These are phyloP conservation scores for Clivina fossor DNA, from an alignment of 2,888 invertebrate genomes.

Conservation along the genomic window DNA sequence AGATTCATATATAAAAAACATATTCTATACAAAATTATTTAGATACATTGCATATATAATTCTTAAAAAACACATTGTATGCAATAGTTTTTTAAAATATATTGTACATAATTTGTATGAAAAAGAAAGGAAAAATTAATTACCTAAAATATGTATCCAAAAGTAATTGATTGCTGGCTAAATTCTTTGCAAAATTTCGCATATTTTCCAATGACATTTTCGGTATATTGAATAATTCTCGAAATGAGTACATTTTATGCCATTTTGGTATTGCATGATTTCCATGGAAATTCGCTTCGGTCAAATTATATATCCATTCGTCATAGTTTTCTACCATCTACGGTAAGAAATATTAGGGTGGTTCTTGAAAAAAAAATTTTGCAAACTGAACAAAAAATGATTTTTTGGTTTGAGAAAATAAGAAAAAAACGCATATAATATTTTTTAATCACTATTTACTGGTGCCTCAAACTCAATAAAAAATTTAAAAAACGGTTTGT, in stretches of 20 bases:
- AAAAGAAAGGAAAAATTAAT: constrained; percentile 49
- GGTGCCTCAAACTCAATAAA: background rate
- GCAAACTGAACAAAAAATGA: too few relatives aligned
- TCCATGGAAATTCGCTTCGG: constrained; percentile 64
- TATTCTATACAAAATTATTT: too few relatives aligned
- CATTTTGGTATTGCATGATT: constrained; percentile 62
- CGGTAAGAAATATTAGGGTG: background rate
- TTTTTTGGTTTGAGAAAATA: too few relatives aligned
- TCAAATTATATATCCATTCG: constrained; percentile 76
- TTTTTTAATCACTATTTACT: constrained; percentile 8
- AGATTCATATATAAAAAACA: too few relatives aligned
- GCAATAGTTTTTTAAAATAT: too few relatives aligned
- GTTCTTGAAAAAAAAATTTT: too few relatives aligned
- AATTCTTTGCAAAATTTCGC: constrained; percentile 60
- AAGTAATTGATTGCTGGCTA: constrained; percentile 59
- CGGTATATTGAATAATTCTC: constrained; percentile 62
- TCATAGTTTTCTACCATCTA: constrained; percentile 68
- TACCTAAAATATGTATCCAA: constrained; percentile 53
- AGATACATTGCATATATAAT: too few relatives aligned
- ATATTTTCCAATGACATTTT: constrained; percentile 66
- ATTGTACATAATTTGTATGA: too few relatives aligned
- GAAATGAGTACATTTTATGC: constrained; percentile 76
- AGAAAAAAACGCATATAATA: too few relatives aligned
- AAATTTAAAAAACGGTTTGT: too few relatives aligned
- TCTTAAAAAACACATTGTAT: too few relatives aligned